phyloP scores from a whole-genome alignment of 2,888 invertebrate species.

The Conistra vaccinii region DNA sequence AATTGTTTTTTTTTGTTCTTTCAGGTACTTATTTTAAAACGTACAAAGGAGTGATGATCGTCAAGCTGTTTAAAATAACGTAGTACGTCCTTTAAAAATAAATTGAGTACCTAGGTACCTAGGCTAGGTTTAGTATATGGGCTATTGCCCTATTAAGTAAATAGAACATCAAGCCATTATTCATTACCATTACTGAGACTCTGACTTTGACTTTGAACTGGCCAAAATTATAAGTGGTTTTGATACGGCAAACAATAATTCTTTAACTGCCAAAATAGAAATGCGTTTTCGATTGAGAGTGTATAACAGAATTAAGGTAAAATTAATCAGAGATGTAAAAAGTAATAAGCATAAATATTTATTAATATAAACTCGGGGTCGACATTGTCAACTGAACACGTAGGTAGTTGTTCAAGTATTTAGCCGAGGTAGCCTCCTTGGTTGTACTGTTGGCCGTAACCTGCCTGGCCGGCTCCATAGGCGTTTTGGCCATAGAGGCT shows the following conservation, averaged over 20 bases:
- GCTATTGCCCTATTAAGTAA: too few relatives aligned
- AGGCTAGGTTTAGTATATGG: too few relatives aligned
- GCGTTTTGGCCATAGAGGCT: slow-evolving; percentile 18
- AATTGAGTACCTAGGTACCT: too few relatives aligned
- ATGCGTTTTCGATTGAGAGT: not conserved
- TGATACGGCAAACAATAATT: not conserved
- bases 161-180: too few relatives aligned
- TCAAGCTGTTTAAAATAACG: not conserved
- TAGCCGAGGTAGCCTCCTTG: slow-evolving; percentile 18
- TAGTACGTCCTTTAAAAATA: too few relatives aligned
- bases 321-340: too few relatives aligned
- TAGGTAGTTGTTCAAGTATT: not conserved
- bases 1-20: slow-evolving; percentile 38
- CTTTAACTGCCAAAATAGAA: not conserved
- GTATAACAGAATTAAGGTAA: not conserved
- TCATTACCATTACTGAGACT: too few relatives aligned
- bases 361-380: too few relatives aligned
- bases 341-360: slow-evolving; percentile 19
- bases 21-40: slow-evolving; percentile 39
- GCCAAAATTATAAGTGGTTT: too few relatives aligned
- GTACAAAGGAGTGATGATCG: not conserved
- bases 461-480: slow-evolving; percentile 32
- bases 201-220: too few relatives aligned
- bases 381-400: not conserved
- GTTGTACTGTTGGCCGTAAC: slow-evolving; percentile 34